These are phyloP conservation scores for Dryococelus australis DNA, from an alignment of 2,888 invertebrate genomes.

Conservation along the genomic window DNA sequence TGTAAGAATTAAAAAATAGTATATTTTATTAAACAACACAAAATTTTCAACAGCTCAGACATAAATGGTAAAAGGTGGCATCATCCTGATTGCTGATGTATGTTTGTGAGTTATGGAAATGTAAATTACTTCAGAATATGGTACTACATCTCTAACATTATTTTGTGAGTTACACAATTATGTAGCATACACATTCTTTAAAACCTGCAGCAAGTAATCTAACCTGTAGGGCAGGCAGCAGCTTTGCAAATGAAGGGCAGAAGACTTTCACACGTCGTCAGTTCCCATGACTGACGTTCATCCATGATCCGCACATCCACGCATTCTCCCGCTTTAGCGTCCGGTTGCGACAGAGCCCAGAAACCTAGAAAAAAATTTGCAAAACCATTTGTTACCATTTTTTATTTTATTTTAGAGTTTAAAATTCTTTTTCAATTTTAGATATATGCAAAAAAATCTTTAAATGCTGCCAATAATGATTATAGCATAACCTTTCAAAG, in stretches of 20 bases:
- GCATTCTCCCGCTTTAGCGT: constrained; percentile 86
- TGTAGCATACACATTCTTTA: too few species aligned
- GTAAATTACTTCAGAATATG: too few species aligned
- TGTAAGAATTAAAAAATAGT: too few species aligned
- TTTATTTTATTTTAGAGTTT: neutral
- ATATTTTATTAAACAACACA: too few species aligned
- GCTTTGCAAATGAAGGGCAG: constrained; percentile 94
- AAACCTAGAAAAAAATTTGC: constrained; percentile 66
- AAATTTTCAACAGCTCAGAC: too few species aligned
- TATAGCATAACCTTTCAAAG: too few species aligned
- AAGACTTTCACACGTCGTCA: constrained; percentile 92
- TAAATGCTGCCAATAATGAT: too few species aligned
- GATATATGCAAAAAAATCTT: constrained; percentile 18
- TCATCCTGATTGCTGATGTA: too few species aligned
- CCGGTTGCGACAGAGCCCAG: constrained; percentile 91
- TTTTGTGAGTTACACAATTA: too few species aligned
- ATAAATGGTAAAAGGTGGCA: too few species aligned
- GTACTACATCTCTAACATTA: too few species aligned
- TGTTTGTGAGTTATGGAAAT: too few species aligned
- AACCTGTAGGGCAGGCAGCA: constrained; percentile 86
- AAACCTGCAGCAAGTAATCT: constrained; percentile 46
- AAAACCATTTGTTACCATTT: neutral
- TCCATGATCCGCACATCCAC: constrained; percentile 60
- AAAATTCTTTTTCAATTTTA: constrained; percentile 29
- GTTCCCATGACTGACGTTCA: constrained; percentile 82